Evolutionary conservation across 2,797 vertebrate genomes (phyloP).

Genomic region (Hyperoplus immaculatus): DNA sequence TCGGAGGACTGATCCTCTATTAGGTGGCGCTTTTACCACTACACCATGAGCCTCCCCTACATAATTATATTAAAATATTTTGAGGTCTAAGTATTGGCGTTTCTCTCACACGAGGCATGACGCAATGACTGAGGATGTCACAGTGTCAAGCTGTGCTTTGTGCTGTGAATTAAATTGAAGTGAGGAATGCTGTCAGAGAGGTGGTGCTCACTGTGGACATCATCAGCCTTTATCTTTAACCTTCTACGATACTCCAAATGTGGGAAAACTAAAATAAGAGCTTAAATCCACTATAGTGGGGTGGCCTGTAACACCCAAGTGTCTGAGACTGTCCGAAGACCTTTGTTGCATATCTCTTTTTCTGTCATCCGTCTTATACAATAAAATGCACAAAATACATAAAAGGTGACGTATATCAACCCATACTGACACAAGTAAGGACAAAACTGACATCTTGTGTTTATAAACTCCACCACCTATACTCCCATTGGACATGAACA

Average conservation of each 20-base stretch:
- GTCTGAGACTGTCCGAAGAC: not conserved
- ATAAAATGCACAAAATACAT: no score
- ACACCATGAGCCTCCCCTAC: no score
- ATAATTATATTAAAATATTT: no score
- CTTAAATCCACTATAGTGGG: not conserved
- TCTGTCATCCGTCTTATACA: no score
- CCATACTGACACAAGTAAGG: not conserved
- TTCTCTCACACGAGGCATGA: not conserved
- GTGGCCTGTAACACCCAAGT: not conserved
- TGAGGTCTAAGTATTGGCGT: not conserved
- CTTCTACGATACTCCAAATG: constrained; percentile 23
- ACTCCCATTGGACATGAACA: not conserved
- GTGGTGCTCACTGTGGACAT: constrained; percentile 14
- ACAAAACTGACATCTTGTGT: not conserved
- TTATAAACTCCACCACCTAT: not conserved
- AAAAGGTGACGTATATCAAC: not conserved
- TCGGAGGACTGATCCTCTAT: no score
- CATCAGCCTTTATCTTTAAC: constrained; percentile 19
- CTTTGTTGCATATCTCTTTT: not conserved
- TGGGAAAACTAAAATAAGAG: not conserved
- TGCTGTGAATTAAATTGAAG: constrained; percentile 59
- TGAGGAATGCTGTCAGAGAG: constrained; percentile 3
- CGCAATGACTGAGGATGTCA: constrained; percentile 19
- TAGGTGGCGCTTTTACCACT: no score
- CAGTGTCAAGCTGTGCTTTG: constrained; percentile 33